Conservation (phyloP, 2,113 vertebrate genomes). For the Coturnix japonica region DNA sequence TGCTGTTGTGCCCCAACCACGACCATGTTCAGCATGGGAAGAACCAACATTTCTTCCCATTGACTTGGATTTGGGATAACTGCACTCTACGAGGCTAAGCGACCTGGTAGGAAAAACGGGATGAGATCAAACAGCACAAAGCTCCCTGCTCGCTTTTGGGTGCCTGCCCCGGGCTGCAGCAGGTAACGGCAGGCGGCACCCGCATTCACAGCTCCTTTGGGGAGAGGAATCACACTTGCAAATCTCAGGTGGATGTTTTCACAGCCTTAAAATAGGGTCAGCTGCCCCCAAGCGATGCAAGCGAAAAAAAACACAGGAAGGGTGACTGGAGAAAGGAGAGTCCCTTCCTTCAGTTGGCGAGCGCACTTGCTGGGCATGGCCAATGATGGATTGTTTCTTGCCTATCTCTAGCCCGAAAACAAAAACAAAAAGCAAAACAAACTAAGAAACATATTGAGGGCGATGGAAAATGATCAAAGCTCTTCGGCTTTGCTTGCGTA, state of each 20-base stretch:
- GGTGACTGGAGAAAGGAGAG: conserved; percentile 32
- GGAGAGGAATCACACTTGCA: conserved; percentile 8
- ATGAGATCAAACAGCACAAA: accelerated
- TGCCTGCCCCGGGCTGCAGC: neutral
- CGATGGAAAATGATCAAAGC: conserved; percentile 82
- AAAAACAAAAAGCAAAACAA: conserved; percentile 72
- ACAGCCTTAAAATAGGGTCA: conserved; percentile 60
- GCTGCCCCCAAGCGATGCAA: neutral
- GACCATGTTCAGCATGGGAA: neutral
- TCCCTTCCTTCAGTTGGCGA: conserved; percentile 28
- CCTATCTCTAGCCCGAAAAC: conserved; percentile 35
- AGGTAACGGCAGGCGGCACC: conserved; percentile 46
- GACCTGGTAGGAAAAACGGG: neutral
- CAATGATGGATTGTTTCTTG: conserved; percentile 46
- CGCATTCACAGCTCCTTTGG: neutral
- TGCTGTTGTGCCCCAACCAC: neutral
- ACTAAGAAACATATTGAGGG: conserved; percentile 74
- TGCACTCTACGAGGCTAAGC: accelerated
- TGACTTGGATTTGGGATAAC: neutral
- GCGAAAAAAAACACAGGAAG: conserved; percentile 45
- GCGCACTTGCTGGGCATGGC: neutral
- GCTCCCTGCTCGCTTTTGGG: neutral
- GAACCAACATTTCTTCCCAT: neutral
- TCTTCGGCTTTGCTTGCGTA: conserved; percentile 76
- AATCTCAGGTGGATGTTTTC: conserved; percentile 65